Percentiles rank a stretch among this genome's conserved stretches.
Evolutionary conservation across 2,888 invertebrate genomes (phyloP).

Genomic region (Chalcis sispes): DNA sequence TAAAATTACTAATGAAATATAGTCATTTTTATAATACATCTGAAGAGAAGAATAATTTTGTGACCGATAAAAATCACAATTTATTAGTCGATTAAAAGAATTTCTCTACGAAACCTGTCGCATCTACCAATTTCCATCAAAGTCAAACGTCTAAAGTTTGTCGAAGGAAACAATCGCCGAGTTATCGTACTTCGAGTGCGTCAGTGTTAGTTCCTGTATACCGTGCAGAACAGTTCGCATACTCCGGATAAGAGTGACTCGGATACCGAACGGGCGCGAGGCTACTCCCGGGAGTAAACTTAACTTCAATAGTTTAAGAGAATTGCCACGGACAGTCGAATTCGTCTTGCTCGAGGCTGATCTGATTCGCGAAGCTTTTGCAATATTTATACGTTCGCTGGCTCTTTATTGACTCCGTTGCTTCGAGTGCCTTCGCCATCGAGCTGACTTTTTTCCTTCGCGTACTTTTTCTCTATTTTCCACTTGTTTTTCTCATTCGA

Average conservation of each 20-base stretch:
- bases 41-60: too few species aligned
- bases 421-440: constrained; percentile 30
- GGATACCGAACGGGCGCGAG: neutral
- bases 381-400: constrained; percentile 70
- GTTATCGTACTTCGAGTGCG: constrained; percentile 18
- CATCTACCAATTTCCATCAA: constrained; percentile 12
- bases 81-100: too few species aligned
- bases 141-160: constrained; percentile 18
- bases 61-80: too few species aligned
- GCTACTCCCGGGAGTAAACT: constrained; percentile 66
- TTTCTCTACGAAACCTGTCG: too few species aligned
- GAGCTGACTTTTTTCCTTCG: too few species aligned
- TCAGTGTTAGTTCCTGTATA: neutral
- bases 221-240: neutral
- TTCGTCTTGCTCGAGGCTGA: constrained; percentile 62
- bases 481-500: neutral
- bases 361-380: constrained; percentile 65
- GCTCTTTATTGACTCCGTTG: constrained; percentile 50
- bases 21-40: too few species aligned
- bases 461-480: constrained; percentile 40
- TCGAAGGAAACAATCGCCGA: neutral
- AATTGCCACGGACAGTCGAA: constrained; percentile 67
- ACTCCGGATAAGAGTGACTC: constrained; percentile 5
- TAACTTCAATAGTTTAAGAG: constrained; percentile 70
- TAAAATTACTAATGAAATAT: too few species aligned